Conservation (phyloP, 2,113 vertebrate species). For the Saimiri boliviensis region DNA sequence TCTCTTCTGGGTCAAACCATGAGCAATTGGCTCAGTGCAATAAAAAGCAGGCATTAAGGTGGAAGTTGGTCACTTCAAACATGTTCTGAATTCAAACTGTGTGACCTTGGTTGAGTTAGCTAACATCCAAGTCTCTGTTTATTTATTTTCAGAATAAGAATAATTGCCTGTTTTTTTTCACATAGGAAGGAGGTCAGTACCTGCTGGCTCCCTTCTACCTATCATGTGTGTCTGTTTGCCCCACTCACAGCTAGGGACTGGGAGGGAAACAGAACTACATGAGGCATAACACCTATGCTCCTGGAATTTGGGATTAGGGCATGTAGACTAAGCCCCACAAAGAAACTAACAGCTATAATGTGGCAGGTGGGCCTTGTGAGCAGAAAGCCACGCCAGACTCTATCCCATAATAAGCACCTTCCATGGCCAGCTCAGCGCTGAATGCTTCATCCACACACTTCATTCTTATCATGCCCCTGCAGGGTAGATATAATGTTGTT, state of each 20-base stretch:
- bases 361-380: neutral
- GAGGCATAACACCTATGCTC: neutral
- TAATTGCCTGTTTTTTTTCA: neutral
- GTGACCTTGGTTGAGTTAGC: neutral
- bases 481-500: accelerated
- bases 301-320: neutral
- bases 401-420: neutral
- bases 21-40: neutral
- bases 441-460: no score
- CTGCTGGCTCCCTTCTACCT: neutral
- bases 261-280: neutral
- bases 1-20: neutral
- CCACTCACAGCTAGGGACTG: no score
- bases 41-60: no score
- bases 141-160: neutral
- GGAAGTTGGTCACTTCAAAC: accelerated
- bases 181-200: neutral
- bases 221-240: neutral
- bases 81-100: neutral
- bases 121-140: neutral
- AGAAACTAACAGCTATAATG: neutral
- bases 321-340: neutral
- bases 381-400: neutral
- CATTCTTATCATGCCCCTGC: accelerated
- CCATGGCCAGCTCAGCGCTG: neutral